Evolutionary conservation across 2,888 invertebrate genomes (phyloP).

Genomic region (Myathropa florea): DNA sequence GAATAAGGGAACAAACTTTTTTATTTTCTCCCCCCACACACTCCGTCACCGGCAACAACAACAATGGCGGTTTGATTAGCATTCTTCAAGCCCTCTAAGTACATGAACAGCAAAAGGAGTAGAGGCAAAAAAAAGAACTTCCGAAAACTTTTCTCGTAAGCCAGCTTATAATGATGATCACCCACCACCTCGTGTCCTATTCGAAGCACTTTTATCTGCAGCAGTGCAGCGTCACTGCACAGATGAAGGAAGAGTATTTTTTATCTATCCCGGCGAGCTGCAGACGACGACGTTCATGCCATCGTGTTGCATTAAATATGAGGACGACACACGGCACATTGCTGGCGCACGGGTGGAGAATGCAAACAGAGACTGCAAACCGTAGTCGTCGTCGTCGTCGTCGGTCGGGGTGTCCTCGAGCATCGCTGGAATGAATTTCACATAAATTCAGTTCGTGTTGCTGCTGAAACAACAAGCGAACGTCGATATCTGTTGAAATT

Average conservation of each 20-base stretch:
- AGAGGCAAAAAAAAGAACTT: neutral
- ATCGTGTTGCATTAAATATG: slow-evolving; percentile 40
- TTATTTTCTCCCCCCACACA: neutral
- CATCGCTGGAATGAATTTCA: slow-evolving; percentile 24
- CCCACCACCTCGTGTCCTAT: neutral
- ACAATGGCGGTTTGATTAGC: slow-evolving; percentile 41
- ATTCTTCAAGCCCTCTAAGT: slow-evolving; percentile 17
- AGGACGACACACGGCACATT: slow-evolving; percentile 33
- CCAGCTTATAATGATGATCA: slow-evolving; percentile 53
- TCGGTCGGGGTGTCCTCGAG: slow-evolving; percentile 12
- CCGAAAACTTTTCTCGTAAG: slow-evolving; percentile 46
- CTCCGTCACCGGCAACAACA: neutral
- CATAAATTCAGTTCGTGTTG: slow-evolving; percentile 43
- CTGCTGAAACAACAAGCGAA: slow-evolving; percentile 11
- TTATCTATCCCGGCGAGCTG: slow-evolving; percentile 39
- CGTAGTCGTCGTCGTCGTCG: neutral
- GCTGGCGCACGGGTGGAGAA: neutral
- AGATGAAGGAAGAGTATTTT: slow-evolving; percentile 1
- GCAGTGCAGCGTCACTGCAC: neutral
- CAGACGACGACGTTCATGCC: slow-evolving; percentile 23
- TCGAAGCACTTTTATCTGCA: slow-evolving; percentile 20
- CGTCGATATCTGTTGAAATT: slow-evolving; percentile 27
- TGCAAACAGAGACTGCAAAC: slow-evolving; percentile 11
- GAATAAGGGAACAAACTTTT: slow-evolving; percentile 34
- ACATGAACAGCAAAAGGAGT: neutral